A percentile compares a stretch with the other conserved stretches of the same genome.
phyloP scores from a whole-genome alignment of 2,113 vertebrate genomes.

The Forbesichthys papilliferus region DNA sequence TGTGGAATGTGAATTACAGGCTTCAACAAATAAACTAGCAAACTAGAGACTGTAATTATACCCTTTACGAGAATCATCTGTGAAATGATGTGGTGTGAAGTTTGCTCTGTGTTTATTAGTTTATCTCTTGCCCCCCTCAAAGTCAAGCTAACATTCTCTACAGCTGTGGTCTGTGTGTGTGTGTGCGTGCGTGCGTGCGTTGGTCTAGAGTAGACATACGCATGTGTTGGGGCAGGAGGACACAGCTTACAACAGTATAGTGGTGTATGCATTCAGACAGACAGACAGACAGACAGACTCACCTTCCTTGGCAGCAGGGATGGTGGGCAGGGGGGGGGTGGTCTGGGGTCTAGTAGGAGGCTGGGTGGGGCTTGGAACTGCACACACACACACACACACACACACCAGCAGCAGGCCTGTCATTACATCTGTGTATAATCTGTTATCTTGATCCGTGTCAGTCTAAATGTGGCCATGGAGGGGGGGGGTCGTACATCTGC shows the following conservation, averaged over 20 bases:
- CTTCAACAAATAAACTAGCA: neutral
- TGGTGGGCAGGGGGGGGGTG: slow-evolving; percentile 81
- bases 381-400: neutral
- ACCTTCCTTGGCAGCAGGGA: slow-evolving; percentile 90
- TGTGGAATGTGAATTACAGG: slow-evolving; percentile 1
- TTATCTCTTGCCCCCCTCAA: neutral
- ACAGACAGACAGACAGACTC: slow-evolving; percentile 20
- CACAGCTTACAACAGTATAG: too few species aligned
- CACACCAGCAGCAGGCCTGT: too few species aligned
- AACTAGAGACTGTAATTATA: neutral
- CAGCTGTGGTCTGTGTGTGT: neutral
- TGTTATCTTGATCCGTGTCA: too few species aligned
- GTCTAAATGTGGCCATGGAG: too few species aligned
- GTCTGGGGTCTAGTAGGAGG: slow-evolving; percentile 78
- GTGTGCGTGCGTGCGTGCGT: neutral
- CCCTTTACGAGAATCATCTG: neutral
- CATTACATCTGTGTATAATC: too few species aligned
- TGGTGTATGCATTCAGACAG: neutral
- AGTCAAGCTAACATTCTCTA: neutral
- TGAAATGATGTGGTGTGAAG: neutral
- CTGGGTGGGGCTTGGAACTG: slow-evolving; percentile 82
- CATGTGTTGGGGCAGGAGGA: too few species aligned
- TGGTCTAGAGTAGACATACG: too few species aligned
- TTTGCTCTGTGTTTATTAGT: neutral
- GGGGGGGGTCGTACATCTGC: too few species aligned